Conservation (phyloP, 2,797 vertebrate species). For the Chelmon rostratus region DNA sequence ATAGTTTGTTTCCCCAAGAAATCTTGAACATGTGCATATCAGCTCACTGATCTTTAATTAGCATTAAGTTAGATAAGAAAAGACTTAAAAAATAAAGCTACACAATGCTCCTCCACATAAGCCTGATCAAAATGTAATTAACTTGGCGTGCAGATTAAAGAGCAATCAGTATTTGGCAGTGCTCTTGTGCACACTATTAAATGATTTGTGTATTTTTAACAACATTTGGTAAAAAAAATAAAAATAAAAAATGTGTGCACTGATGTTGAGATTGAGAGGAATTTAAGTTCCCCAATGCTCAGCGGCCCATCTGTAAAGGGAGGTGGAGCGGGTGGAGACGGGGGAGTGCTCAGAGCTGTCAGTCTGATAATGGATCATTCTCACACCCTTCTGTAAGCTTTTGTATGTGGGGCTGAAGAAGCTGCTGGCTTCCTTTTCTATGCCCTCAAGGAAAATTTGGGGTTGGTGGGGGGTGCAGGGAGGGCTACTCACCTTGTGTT, state of each 20-base stretch:
- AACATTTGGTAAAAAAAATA: background rate
- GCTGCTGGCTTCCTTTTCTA: conserved; percentile 61
- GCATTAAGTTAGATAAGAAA: background rate
- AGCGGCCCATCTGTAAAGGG: conserved; percentile 53
- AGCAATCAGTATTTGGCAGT: background rate
- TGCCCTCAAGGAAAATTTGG: conserved; percentile 59
- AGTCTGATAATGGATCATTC: conserved; percentile 78
- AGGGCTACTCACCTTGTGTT: conserved; percentile 31
- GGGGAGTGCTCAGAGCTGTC: conserved; percentile 47
- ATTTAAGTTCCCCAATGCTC: conserved; percentile 39
- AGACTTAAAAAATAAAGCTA: background rate
- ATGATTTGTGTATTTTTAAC: conserved; percentile 1
- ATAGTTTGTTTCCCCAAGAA: background rate
- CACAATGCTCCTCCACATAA: conserved; percentile 2
- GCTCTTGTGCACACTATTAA: background rate
- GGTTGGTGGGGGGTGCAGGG: conserved; percentile 26
- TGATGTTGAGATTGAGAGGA: conserved; percentile 12
- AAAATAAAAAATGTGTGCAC: background rate
- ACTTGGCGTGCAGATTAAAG: conserved; percentile 36
- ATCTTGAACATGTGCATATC: conserved; percentile 10
- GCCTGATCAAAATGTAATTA: conserved; percentile 21
- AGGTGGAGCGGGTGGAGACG: conserved; percentile 25
- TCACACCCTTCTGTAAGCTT: conserved; percentile 70
- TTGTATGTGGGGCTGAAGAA: conserved; percentile 70
- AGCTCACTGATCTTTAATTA: conserved; percentile 32